These are phyloP conservation scores for Apostichopus japonicus DNA, from an alignment of 35 echinoderm and acorn worm genomes.

Conservation along the genomic window DNA sequence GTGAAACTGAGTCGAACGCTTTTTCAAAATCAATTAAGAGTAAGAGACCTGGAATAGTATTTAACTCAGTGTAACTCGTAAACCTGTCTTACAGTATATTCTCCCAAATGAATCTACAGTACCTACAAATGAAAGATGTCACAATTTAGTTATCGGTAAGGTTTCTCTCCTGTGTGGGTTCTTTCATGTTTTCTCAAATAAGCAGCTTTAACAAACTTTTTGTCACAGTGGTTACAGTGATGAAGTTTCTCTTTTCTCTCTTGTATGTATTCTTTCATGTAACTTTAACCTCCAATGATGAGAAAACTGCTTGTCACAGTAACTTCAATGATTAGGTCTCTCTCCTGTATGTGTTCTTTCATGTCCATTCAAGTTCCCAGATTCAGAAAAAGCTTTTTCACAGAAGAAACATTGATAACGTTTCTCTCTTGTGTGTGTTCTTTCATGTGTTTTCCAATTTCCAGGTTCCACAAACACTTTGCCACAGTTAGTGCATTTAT, in stretches of 20 bases:
- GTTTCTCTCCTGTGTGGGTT: slow-evolving; percentile 25
- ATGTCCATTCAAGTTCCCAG: neutral
- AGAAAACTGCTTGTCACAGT: neutral
- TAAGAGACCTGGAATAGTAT: too few relatives aligned
- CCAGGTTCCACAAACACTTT: slow-evolving; percentile 47
- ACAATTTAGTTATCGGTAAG: slow-evolving; percentile 38
- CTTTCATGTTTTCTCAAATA: neutral
- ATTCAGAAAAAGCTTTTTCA: neutral
- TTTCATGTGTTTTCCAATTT: slow-evolving; percentile 64
- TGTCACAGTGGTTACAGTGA: neutral
- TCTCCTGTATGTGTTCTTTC: too few relatives aligned
- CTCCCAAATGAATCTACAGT: too few relatives aligned
- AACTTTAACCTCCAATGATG: neutral
- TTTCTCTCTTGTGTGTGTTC: slow-evolving; percentile 59
- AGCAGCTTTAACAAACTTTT: neutral
- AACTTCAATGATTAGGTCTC: slow-evolving; percentile 51
- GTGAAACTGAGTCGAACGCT: too few relatives aligned
- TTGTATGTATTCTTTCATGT: slow-evolving; percentile 31
- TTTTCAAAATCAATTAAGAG: too few relatives aligned
- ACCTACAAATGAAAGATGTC: slow-evolving; percentile 60
- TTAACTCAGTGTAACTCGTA: too few relatives aligned
- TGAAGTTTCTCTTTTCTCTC: slow-evolving; percentile 33
- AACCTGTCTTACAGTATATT: too few relatives aligned
- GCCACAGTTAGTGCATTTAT: slow-evolving; percentile 71
- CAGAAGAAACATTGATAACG: neutral